A percentile compares a stretch with the other conserved stretches of the same genome.
Conservation (phyloP, 1,140 invertebrate species). For the Eurosta solidaginis region DNA sequence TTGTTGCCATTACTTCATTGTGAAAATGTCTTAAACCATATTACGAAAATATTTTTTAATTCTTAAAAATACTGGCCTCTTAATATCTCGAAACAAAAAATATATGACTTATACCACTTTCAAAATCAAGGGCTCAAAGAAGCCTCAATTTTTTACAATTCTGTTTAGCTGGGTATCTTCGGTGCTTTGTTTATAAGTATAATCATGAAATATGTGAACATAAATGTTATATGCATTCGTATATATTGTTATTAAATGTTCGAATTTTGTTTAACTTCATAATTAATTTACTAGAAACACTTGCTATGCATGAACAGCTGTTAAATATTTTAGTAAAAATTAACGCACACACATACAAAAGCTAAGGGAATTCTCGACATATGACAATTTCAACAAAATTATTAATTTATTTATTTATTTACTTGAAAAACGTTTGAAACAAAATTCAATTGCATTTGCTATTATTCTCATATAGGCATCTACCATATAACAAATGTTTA, state of each 20-base stretch:
- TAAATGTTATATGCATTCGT: background rate
- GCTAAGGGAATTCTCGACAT: background rate
- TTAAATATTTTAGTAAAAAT: background rate
- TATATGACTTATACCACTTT: too few species aligned
- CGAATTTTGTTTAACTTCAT: slow-evolving; percentile 3
- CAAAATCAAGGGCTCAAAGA: too few species aligned
- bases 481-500: background rate
- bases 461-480: background rate
- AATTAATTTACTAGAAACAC: slow-evolving; percentile 15
- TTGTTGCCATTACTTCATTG: background rate
- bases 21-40: background rate
- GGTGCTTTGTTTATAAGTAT: background rate
- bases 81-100: slow-evolving; percentile 1
- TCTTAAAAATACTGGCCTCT: background rate
- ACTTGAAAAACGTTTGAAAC: slow-evolving; percentile 3
- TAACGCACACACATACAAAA: background rate
- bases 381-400: slow-evolving; percentile 4
- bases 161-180: background rate
- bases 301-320: background rate
- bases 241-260: background rate
- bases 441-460: slow-evolving; percentile 25
- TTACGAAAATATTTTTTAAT: slow-evolving; percentile 9
- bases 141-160: background rate
- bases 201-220: background rate
- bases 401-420: slow-evolving; percentile 21